These are phyloP conservation scores for Leuciscus waleckii DNA, from an alignment of 2,797 vertebrate genomes.

Conservation along the genomic window DNA sequence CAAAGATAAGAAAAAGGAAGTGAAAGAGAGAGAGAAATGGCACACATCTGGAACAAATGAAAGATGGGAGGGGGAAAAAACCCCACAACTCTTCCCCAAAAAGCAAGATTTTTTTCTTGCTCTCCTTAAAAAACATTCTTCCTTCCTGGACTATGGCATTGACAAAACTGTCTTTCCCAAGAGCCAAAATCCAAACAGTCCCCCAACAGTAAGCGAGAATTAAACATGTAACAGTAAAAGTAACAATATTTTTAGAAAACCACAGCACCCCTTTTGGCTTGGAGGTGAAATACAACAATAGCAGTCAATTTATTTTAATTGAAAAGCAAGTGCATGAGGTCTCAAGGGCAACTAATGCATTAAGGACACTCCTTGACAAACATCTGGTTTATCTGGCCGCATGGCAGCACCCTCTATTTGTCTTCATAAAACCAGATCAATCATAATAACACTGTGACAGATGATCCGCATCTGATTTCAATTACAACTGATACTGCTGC, in stretches of 20 bases:
- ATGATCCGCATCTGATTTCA: constrained; percentile 30
- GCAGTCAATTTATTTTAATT: neutral
- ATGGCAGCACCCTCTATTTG: constrained; percentile 47
- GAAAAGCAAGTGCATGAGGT: constrained; percentile 20
- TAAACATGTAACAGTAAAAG: neutral
- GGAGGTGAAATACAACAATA: constrained; percentile 4
- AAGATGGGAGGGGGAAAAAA: neutral
- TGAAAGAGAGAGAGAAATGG: constrained; percentile 25
- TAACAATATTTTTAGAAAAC: neutral
- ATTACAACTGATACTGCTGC: constrained; percentile 33
- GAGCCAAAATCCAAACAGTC: neutral
- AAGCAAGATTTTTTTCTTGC: constrained; percentile 2
- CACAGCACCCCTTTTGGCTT: neutral
- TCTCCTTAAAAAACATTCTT: neutral
- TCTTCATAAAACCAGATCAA: constrained; percentile 44
- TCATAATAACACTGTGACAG: constrained; percentile 22
- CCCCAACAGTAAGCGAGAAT: neutral
- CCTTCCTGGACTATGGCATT: neutral
- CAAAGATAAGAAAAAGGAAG: constrained; percentile 42
- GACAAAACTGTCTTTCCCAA: neutral
- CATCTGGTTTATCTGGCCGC: constrained; percentile 72
- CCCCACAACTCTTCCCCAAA: neutral
- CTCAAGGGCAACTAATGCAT: constrained; percentile 59
- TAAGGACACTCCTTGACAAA: constrained; percentile 63
- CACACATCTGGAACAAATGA: constrained; percentile 54